Base-by-base conservation (phyloP, 2,888 invertebrate genomes). In the Aquatica leii region DNA sequence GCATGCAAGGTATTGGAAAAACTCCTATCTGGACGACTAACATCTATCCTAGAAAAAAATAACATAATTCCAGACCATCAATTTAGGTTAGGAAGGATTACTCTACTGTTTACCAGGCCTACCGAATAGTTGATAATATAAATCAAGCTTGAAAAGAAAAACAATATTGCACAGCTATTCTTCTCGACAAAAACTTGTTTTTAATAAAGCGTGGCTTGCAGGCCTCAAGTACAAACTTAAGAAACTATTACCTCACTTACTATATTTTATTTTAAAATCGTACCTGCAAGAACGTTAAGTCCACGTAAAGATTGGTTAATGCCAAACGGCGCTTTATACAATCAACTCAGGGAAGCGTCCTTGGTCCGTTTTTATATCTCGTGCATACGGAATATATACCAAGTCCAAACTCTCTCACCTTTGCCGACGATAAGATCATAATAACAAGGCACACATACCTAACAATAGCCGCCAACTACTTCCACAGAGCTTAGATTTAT, bases 211-310 rank as follows among this genome's bases (percentile, higher is more conserved):
- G 24, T 24, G 24, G 24, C 24, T n/a, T n/a, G 24, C 50, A 34
- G 34, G 34, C 48, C 17, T 49, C 14, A n/a, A n/a, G n/a, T n/a
- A n/a, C 12, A 57, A 57, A 50, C 15, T 57, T 24, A 55, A 55
- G 20, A 41, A 18, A 31, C 11, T 46, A 12, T 21, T 55, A 6
- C 46, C 55, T 2, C 20, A 21, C 46, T 9, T 12, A 11, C 12
- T 49, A 9, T 57, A 49, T 15, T 35, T 57, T 48, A 50, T 57
- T 34, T 5, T 57, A 3, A 69, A 69, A 70, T 68, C 65, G 1
- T 66, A 70, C 31, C 54, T 67, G 56, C 51, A 57, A 20, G 46
- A 55, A 55, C 41, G 43, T 24, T 55, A 43, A 14, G 34, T 53
- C 17, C 20, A 53, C 9, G 37, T 53, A 52, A 51, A 51, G 24